These are phyloP conservation scores for Pygocentrus nattereri DNA, from an alignment of 2,797 vertebrate species.

Conservation along the genomic window DNA sequence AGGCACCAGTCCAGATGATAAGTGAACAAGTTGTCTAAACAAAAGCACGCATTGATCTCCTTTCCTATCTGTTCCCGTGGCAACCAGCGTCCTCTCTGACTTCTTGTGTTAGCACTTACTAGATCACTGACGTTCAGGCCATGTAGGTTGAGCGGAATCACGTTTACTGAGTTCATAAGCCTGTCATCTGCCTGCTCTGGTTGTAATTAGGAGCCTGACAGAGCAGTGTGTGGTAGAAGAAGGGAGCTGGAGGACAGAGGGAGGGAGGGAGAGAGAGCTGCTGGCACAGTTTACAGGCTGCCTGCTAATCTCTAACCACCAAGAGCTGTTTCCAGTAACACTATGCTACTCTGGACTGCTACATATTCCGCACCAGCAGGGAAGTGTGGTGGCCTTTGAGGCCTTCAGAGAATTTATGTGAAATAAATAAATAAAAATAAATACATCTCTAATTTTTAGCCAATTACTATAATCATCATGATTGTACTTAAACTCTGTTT, in stretches of 20 bases:
- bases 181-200: slow-evolving; percentile 43
- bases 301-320: not conserved
- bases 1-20: not conserved
- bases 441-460: too few relatives aligned
- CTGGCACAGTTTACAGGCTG: not conserved
- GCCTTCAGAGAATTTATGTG: too few relatives aligned
- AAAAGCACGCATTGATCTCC: slow-evolving; percentile 22
- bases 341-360: not conserved
- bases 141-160: slow-evolving; percentile 7
- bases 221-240: slow-evolving; percentile 21
- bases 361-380: too few relatives aligned
- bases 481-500: too few relatives aligned
- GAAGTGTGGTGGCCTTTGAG: too few relatives aligned
- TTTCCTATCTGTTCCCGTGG: not conserved
- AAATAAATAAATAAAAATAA: too few relatives aligned
- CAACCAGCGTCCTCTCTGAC: not conserved
- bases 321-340: slow-evolving; percentile 20
- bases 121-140: slow-evolving; percentile 13
- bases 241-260: slow-evolving; percentile 18
- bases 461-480: too few relatives aligned
- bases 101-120: not conserved
- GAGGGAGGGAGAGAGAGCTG: not conserved
- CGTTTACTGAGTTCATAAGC: slow-evolving; percentile 6
- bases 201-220: slow-evolving; percentile 51
- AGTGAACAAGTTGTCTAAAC: slow-evolving; percentile 23